phyloP scores from a whole-genome alignment of 1,140 invertebrate genomes.

The Danaus melanippus region DNA sequence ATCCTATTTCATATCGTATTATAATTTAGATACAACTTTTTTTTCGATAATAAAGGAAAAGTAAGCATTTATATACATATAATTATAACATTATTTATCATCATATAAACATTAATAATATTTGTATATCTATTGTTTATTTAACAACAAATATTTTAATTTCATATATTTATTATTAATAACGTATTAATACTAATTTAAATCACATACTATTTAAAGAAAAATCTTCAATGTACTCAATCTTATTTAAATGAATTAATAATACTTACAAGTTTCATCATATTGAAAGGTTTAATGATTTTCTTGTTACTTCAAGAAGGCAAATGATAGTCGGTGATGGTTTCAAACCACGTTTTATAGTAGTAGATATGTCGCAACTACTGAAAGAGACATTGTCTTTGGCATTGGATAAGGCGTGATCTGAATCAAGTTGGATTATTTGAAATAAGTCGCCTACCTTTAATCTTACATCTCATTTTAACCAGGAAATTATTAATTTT shows the following conservation, averaged over 20 bases:
- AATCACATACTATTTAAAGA: too few species aligned
- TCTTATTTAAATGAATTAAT: neutral
- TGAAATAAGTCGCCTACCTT: neutral
- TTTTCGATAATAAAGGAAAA: neutral
- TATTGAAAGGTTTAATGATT: slow-evolving; percentile 42
- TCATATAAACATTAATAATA: too few species aligned
- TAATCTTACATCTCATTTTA: too few species aligned
- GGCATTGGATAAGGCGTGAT: slow-evolving; percentile 56
- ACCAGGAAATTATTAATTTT: too few species aligned
- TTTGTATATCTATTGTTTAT: too few species aligned
- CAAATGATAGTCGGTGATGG: slow-evolving; percentile 29
- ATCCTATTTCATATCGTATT: too few species aligned
- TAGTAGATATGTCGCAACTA: slow-evolving; percentile 29
- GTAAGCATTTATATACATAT: too few species aligned
- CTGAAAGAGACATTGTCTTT: slow-evolving; percentile 36
- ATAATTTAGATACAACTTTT: neutral
- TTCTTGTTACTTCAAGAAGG: slow-evolving; percentile 34
- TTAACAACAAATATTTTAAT: too few species aligned
- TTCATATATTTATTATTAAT: too few species aligned
- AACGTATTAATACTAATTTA: too few species aligned
- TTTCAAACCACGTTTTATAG: slow-evolving; percentile 43
- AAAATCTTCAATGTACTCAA: neutral
- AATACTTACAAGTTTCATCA: slow-evolving; percentile 62
- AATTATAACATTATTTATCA: too few species aligned
- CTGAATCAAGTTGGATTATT: slow-evolving; percentile 37